phyloP scores from a whole-genome alignment of 2,113 vertebrate species.

The Pandion haliaetus region DNA sequence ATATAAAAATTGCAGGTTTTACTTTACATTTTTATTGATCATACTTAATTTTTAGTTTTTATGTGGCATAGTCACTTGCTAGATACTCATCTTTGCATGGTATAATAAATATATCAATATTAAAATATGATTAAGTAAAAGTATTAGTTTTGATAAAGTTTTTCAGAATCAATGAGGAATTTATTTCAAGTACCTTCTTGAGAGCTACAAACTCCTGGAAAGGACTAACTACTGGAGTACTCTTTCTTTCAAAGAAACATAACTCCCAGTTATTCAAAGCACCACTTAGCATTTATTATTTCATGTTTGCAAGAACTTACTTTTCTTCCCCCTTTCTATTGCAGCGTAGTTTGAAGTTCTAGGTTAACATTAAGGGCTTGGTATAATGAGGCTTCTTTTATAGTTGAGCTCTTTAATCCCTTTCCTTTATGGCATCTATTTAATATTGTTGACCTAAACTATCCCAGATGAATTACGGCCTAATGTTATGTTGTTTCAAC shows the following conservation, averaged over 20 bases:
- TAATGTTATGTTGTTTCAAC: background rate
- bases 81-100: background rate
- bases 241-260: background rate
- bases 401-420: conserved; percentile 8
- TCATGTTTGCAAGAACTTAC: background rate
- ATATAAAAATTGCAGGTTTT: background rate
- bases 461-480: background rate
- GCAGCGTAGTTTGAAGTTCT: background rate
- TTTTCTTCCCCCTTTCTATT: background rate
- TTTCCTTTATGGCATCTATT: conserved; percentile 10
- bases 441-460: conserved; percentile 28
- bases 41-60: background rate
- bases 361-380: background rate
- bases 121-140: background rate
- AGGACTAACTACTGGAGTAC: background rate
- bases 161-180: background rate
- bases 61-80: background rate
- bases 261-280: background rate
- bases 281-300: background rate
- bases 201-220: background rate
- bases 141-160: background rate
- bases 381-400: background rate
- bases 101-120: background rate
- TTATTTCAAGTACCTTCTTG: background rate
- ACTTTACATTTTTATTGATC: background rate